Conservation (phyloP, 2,888 invertebrate genomes). For the Eurytoma adleriae region DNA sequence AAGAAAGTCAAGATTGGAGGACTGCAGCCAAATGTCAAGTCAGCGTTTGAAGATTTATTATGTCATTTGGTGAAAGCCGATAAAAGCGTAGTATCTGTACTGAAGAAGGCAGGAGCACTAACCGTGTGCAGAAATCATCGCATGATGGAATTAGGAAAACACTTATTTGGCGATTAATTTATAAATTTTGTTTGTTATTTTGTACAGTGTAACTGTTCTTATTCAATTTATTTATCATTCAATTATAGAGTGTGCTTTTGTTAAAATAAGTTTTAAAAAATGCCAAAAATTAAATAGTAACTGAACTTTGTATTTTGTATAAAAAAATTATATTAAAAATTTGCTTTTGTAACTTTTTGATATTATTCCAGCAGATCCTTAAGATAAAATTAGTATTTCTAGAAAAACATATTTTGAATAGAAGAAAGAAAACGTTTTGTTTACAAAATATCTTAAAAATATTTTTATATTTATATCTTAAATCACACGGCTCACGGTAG, state of each 20-base stretch:
- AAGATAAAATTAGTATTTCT: conserved; percentile 37
- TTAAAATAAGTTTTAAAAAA: conserved; percentile 35
- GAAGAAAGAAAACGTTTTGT: conserved; percentile 44
- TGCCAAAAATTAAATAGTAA: conserved; percentile 45
- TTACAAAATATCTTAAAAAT: conserved; percentile 48
- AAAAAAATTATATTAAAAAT: conserved; percentile 30
- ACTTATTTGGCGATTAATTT: conserved; percentile 88
- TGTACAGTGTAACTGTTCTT: conserved; percentile 54
- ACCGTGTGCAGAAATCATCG: conserved; percentile 91
- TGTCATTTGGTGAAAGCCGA: conserved; percentile 91
- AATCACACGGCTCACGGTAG: conserved; percentile 31
- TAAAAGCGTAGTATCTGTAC: conserved; percentile 83
- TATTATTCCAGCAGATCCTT: conserved; percentile 47
- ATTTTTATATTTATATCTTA: conserved; percentile 48
- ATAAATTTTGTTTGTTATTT: conserved; percentile 30
- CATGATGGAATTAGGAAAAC: conserved; percentile 92
- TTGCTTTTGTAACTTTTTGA: conserved; percentile 36
- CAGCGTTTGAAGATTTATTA: conserved; percentile 93
- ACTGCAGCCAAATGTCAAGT: conserved; percentile 89
- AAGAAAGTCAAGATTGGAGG: conserved; percentile 90
- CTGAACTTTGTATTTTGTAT: conserved; percentile 45
- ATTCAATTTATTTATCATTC: conserved; percentile 33
- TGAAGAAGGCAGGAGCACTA: conserved; percentile 89
- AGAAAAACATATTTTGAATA: conserved; percentile 38
- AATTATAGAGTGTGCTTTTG: conserved; percentile 41